phyloP scores from a whole-genome alignment of 2,113 vertebrate species.

The Tringa solitaria region DNA sequence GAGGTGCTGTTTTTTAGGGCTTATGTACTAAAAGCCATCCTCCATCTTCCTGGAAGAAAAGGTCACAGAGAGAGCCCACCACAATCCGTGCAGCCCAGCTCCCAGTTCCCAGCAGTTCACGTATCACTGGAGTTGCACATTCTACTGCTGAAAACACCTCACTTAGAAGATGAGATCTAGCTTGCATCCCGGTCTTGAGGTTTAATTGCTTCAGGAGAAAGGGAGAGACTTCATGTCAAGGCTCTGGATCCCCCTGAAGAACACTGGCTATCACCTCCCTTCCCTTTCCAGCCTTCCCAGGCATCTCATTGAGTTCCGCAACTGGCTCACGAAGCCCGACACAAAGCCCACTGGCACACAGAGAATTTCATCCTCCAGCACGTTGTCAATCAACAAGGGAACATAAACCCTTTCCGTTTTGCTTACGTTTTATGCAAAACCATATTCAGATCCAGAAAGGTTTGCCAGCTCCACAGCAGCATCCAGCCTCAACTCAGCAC shows the following conservation, averaged over 20 bases:
- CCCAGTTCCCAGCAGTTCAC: background rate
- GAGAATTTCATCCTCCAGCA: background rate
- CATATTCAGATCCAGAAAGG: background rate
- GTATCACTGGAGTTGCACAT: background rate
- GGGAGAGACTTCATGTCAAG: background rate
- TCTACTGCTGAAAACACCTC: background rate
- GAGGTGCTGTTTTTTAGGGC: background rate
- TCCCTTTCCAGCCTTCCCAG: background rate
- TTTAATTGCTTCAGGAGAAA: background rate
- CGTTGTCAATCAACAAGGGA: background rate
- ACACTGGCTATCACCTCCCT: background rate
- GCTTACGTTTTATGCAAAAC: background rate
- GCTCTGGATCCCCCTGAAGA: background rate
- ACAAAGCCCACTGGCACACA: background rate
- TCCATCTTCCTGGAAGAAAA: background rate
- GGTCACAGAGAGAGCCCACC: background rate
- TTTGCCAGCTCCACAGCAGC: background rate
- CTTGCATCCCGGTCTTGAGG: background rate
- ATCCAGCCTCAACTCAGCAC: background rate
- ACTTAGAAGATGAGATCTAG: background rate
- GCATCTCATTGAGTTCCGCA: background rate
- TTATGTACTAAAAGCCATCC: background rate
- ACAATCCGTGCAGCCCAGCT: background rate
- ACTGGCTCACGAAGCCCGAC: background rate
- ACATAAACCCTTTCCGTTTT: background rate